phyloP scores from a whole-genome alignment of 2,888 invertebrate genomes.

The Plagodis dolabraria region DNA sequence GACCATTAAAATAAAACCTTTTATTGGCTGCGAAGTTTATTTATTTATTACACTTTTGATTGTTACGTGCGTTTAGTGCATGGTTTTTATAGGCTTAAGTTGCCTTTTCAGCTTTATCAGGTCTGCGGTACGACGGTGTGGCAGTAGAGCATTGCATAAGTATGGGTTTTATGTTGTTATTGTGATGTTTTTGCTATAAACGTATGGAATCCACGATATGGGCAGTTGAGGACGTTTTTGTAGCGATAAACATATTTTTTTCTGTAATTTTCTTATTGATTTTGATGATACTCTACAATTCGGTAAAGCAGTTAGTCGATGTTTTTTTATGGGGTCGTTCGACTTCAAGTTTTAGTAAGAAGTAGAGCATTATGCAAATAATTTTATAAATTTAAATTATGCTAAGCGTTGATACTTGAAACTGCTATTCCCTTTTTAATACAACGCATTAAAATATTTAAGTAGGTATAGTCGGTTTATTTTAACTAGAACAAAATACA shows the following conservation, averaged over 20 bases:
- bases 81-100: conserved; percentile 84
- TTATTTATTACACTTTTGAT: conserved; percentile 79
- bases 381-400: conserved; percentile 5
- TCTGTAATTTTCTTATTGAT: conserved; percentile 61
- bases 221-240: conserved; percentile 71
- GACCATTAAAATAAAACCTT: conserved; percentile 76
- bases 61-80: conserved; percentile 81
- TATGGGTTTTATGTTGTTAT: conserved; percentile 84
- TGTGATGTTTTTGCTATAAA: conserved; percentile 82
- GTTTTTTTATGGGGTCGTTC: conserved; percentile 20
- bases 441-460: no score
- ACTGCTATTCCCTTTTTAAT: no score
- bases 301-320: conserved; percentile 14
- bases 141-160: conserved; percentile 84
- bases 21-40: conserved; percentile 79
- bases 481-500: no score
- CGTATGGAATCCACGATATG: conserved; percentile 79
- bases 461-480: no score
- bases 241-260: conserved; percentile 56
- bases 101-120: conserved; percentile 86
- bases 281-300: conserved; percentile 51
- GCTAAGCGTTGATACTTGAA: neutral
- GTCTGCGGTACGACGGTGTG: conserved; percentile 81
- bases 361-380: conserved; percentile 6
- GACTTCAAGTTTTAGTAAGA: conserved; percentile 21